Evolutionary conservation across 2,113 vertebrate genomes (phyloP), one percentile per base, ranked within the genome.

Genomic region (Ceyx melanurus): DNA sequence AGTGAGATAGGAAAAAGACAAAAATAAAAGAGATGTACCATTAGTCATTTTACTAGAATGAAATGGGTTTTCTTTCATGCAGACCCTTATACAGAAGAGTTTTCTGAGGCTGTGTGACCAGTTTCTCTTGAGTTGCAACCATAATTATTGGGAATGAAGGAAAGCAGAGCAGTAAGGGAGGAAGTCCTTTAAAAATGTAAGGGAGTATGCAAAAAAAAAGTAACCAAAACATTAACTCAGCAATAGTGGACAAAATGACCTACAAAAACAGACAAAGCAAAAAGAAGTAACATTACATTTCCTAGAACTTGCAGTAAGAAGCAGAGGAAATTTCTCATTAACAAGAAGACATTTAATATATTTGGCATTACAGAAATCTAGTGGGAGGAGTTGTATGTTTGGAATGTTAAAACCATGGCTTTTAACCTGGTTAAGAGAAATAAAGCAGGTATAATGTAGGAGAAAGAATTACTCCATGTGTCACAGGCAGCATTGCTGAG

Each of bases 291-390:
- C 57, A 83, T 77, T 80, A 8, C 40, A 64, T 14, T 31, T 91
- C 71, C 37, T 46, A 35, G 56, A 82, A 90, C 43, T 64, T 45
- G 33, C 46, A 88, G 15, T 33, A 62, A 66, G 78, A 83, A 64
- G 54, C 23, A 86, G 62, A 89, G 15, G 29, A 92, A 88, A 82
- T 81, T 48, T 67, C 72, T 89, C 71, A 67, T 94, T 95, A 92
- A 82, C 46, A 75, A 66, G 33, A 89, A 42, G 51, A 48, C 26
- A 78, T 56, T 86, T 90, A 80, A 85, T 77, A 28, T 77, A 91
- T 91, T 62, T 90, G 72, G 31, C 64, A 82, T 82, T 80, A 77
- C 56, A 89, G 79, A 83, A 81, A 86, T 43, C 46, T 77, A 71
- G 79, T 92, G 72, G 82, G 72, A 92, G 67, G 76, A 86, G 58